A percentile compares a stretch with the other conserved stretches of the same genome.
phyloP scores from a whole-genome alignment of 1,140 invertebrate species.

The Papilio glaucus region DNA sequence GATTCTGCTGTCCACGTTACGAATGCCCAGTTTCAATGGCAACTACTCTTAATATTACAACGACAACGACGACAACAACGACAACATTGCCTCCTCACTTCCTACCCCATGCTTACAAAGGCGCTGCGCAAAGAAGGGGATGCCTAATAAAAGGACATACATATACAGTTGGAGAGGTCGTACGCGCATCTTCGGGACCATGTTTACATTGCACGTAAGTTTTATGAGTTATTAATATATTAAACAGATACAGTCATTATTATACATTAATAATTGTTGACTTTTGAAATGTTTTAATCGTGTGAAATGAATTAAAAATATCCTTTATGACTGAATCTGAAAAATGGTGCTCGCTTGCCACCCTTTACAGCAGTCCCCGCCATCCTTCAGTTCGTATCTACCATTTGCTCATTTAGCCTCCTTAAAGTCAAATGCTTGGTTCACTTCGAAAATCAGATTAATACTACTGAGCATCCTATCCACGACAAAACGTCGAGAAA shows the following conservation, averaged over 20 bases:
- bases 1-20: slow-evolving; percentile 97
- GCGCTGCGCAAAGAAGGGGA: slow-evolving; percentile 88
- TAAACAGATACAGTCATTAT: slow-evolving; percentile 4
- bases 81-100: slow-evolving; percentile 93
- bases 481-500: too few species aligned
- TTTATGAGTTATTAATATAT: slow-evolving; percentile 35
- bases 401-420: too few species aligned
- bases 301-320: too few species aligned
- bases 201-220: slow-evolving; percentile 96
- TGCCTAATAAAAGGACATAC: slow-evolving; percentile 93
- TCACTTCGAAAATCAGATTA: too few species aligned
- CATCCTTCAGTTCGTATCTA: too few species aligned
- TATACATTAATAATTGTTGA: slow-evolving; percentile 37
- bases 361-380: too few species aligned
- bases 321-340: too few species aligned
- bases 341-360: too few species aligned
- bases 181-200: slow-evolving; percentile 93
- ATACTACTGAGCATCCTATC: too few species aligned
- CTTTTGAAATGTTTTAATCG: too few species aligned
- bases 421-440: too few species aligned
- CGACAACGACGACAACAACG: slow-evolving; percentile 93
- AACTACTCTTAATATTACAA: slow-evolving; percentile 90
- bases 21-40: slow-evolving; percentile 95
- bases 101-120: slow-evolving; percentile 90
- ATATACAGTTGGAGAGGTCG: slow-evolving; percentile 92